Base-by-base conservation (phyloP, 2,888 invertebrate species). In the Eudemis profundana region DNA sequence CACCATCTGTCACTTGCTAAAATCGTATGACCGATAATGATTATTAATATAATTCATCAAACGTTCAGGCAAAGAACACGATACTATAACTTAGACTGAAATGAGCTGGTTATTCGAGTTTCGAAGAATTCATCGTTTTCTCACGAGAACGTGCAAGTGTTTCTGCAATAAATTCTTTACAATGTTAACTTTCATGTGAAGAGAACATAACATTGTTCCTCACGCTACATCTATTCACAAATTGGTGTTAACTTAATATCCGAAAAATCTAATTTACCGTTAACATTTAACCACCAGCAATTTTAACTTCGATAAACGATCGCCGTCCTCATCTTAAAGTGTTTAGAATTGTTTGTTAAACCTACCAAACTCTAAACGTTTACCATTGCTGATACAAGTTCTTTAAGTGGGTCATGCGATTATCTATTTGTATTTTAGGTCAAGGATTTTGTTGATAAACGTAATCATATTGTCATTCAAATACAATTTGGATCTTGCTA, bases 351-450 rank as follows among this genome's bases (percentile, higher is more conserved):
- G 17, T 17, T 19, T 54, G 23, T 17, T 12, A n/a, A 17, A 44
- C 29, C 42, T 29, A 56, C n/a, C 17, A 4, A 29, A 27, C 27
- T 54, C 36, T 38, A 7, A 27, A 36, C 53, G 40, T 46, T 57
- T 38, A 62, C 59, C 14, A 56, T 53, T 38, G 40, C 33, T 38
- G 38, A 53, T 63, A 63, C n/a, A 44, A 17, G 19, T 56, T 56
- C 56, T 61, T 65, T 50, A 27, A 47, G 73, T 76, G 68, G 77
- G 75, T 69, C 78, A 75, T 68, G 70, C 74, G 74, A 75, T 77
- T 78, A 78, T 78, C 77, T 73, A 69, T 73, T 74, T 70, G 61
- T 69, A 69, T 78, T 77, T 77, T 74, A 69, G 79, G 79, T 77
- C 79, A 82, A 80, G 81, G 81, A 75, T 77, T 70, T 72, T 33